phyloP scores from a whole-genome alignment of 2,797 vertebrate species.

The Acanthiza pusilla region DNA sequence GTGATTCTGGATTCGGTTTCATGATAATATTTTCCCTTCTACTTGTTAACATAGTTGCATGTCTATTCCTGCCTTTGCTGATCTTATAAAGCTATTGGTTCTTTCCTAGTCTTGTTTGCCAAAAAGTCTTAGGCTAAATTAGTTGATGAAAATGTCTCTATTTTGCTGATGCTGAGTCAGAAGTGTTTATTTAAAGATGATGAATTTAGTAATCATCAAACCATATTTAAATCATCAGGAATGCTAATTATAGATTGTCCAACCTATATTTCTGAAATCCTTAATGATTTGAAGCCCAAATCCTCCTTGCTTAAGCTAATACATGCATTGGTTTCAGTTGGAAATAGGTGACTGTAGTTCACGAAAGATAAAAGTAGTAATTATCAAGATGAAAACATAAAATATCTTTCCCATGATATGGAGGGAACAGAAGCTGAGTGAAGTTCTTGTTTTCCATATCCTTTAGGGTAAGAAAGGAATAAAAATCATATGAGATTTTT shows the following conservation, averaged over 20 bases:
- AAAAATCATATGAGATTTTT: background rate
- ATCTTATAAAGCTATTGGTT: background rate
- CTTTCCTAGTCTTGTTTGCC: constrained; percentile 31
- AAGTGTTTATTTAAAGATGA: constrained; percentile 59
- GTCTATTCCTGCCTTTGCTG: constrained; percentile 42
- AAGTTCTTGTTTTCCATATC: background rate
- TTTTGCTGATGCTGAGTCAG: constrained; percentile 56
- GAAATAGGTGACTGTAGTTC: background rate
- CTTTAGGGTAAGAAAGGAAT: background rate
- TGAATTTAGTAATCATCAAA: constrained; percentile 53
- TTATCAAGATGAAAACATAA: background rate
- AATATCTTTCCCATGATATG: background rate
- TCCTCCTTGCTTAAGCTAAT: background rate
- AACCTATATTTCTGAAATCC: constrained; percentile 44
- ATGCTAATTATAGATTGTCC: constrained; percentile 41
- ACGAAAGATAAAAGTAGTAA: background rate
- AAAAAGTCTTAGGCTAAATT: constrained; percentile 42
- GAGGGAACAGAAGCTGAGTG: background rate
- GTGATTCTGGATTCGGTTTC: constrained; percentile 7
- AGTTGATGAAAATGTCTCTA: constrained; percentile 48
- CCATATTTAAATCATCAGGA: constrained; percentile 34
- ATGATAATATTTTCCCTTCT: constrained; percentile 32
- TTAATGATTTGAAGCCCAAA: background rate
- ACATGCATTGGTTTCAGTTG: background rate
- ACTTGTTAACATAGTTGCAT: constrained; percentile 9